Conservation (phyloP, 2,888 invertebrate species). For the Cephalotes varians region DNA sequence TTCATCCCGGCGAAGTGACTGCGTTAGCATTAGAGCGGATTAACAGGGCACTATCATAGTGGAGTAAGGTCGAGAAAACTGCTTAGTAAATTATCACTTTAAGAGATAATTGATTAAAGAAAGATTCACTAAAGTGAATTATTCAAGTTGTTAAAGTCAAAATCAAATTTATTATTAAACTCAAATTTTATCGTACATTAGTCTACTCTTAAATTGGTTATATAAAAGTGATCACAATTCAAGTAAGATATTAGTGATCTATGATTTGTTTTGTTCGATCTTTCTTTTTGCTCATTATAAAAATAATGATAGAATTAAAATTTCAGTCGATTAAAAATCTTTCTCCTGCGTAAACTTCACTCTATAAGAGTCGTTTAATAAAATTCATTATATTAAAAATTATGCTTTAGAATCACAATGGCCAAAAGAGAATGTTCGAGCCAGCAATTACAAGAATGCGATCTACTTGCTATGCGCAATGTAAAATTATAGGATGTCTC, state of each 20-base stretch:
- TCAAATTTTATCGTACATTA: neutral
- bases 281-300: neutral
- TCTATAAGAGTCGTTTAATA: neutral
- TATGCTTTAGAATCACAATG: neutral
- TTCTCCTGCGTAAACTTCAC: neutral
- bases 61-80: constrained; percentile 1
- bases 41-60: neutral
- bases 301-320: neutral
- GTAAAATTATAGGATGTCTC: neutral
- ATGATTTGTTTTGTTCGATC: neutral
- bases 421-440: neutral
- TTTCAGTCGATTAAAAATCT: neutral
- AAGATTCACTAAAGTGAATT: constrained; percentile 13
- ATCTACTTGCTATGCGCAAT: neutral
- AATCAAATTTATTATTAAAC: neutral
- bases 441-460: neutral
- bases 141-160: neutral
- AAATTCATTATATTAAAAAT: neutral
- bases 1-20: neutral
- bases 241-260: neutral
- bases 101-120: too few relatives aligned
- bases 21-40: neutral
- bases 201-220: neutral
- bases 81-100: constrained; percentile 10
- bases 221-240: neutral